A percentile compares a stretch with the other conserved stretches of the same genome.
phyloP scores from a whole-genome alignment of 2,797 vertebrate species.

The Molossus molossus region DNA sequence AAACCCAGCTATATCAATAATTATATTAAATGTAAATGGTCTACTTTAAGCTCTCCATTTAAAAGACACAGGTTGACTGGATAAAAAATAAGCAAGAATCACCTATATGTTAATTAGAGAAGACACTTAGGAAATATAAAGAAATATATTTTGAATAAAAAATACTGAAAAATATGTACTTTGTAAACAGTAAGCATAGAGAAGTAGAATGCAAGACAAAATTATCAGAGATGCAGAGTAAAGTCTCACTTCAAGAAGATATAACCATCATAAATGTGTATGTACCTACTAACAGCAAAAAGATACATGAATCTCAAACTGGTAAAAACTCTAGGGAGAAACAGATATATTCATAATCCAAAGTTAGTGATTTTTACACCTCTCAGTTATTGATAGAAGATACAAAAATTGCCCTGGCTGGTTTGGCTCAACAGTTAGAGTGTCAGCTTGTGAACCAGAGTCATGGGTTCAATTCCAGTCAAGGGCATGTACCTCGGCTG shows the following conservation, averaged over 20 bases:
- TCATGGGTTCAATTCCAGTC: no score
- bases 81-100: neutral
- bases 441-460: no score
- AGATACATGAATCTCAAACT: conserved; percentile 12
- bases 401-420: neutral
- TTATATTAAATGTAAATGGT: conserved; percentile 14
- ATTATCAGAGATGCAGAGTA: neutral
- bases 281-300: neutral
- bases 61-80: neutral
- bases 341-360: neutral
- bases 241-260: neutral
- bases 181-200: neutral
- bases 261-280: neutral
- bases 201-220: neutral
- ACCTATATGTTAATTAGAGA: neutral
- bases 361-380: neutral
- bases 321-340: neutral
- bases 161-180: neutral
- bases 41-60: neutral
- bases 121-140: neutral
- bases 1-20: neutral
- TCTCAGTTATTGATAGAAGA: neutral
- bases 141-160: neutral
- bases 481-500: no score
- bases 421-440: no score